These are phyloP conservation scores for Onychomys arenicola DNA, from an alignment of 2,797 vertebrate genomes.

Conservation along the genomic window DNA sequence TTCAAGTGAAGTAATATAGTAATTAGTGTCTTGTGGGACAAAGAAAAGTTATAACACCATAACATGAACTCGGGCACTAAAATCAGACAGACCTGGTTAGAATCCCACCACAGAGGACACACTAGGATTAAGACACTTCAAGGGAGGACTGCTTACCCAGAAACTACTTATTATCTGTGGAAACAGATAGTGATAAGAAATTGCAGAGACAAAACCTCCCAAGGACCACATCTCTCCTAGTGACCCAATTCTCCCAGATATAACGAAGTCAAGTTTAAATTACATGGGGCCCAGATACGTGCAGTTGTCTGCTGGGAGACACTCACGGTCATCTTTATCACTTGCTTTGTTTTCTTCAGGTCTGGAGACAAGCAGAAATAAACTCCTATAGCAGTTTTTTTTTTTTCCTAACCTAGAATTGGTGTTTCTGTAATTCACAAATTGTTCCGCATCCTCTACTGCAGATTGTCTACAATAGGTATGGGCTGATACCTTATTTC, in stretches of 20 bases:
- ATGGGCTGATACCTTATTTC: not conserved
- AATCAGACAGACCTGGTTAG: not conserved
- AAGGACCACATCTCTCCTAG: not conserved
- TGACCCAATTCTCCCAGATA: not conserved
- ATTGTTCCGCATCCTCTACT: not conserved
- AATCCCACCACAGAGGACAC: not conserved
- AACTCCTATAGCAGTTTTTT: not conserved
- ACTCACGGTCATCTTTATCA: not conserved
- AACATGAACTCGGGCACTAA: not conserved
- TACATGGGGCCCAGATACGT: not conserved
- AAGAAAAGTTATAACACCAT: not conserved
- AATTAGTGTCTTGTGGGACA: not conserved
- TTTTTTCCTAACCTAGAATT: not conserved
- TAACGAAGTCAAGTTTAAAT: not conserved
- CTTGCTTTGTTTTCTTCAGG: not conserved
- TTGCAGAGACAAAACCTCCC: not conserved
- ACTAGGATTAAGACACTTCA: not conserved
- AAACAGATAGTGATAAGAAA: not conserved
- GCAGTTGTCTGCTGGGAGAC: not conserved
- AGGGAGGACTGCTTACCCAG: not conserved
- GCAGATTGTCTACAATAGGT: not conserved
- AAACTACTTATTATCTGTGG: not conserved
- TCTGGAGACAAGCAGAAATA: constrained; percentile 5
- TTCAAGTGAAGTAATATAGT: not conserved
- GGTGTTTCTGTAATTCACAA: not conserved